phyloP scores from a whole-genome alignment of 2,797 vertebrate species.

The Periparus ater region DNA sequence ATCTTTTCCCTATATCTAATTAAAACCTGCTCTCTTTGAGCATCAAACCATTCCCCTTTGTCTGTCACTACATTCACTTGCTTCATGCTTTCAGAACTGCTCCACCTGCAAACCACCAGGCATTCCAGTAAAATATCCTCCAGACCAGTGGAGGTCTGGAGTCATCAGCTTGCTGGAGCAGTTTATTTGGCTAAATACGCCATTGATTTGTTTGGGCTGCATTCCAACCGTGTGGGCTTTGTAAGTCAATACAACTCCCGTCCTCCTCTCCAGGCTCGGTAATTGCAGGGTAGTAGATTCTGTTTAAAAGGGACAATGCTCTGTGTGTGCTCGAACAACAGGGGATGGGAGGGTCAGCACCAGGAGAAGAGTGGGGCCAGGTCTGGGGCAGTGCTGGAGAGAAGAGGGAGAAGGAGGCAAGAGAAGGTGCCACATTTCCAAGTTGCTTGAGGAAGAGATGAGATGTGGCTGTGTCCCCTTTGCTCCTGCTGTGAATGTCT shows the following conservation, averaged over 20 bases:
- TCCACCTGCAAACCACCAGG: background rate
- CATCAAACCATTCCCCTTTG: background rate
- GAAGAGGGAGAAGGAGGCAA: background rate
- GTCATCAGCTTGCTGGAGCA: slow-evolving; percentile 45
- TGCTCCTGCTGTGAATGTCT: background rate
- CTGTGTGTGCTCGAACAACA: background rate
- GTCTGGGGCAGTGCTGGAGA: background rate
- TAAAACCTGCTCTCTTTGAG: background rate
- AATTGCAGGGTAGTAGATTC: slow-evolving; percentile 57
- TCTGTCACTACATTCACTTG: background rate
- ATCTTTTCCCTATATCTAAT: background rate
- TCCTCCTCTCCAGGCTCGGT: slow-evolving; percentile 36
- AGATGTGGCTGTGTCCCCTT: accelerated
- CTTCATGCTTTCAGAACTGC: background rate
- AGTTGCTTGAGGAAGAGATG: accelerated
- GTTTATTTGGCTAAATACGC: slow-evolving; percentile 72
- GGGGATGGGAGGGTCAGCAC: background rate
- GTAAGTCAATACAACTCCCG: slow-evolving; percentile 74
- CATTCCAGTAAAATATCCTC: background rate
- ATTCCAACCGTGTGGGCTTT: slow-evolving; percentile 71
- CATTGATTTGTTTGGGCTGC: slow-evolving; percentile 81
- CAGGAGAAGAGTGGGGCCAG: background rate
- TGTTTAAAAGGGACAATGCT: background rate
- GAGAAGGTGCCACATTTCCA: accelerated
- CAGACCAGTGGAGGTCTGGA: background rate